Conservation (phyloP, 2,113 vertebrate genomes). For the Aspiorhynchus laticeps region DNA sequence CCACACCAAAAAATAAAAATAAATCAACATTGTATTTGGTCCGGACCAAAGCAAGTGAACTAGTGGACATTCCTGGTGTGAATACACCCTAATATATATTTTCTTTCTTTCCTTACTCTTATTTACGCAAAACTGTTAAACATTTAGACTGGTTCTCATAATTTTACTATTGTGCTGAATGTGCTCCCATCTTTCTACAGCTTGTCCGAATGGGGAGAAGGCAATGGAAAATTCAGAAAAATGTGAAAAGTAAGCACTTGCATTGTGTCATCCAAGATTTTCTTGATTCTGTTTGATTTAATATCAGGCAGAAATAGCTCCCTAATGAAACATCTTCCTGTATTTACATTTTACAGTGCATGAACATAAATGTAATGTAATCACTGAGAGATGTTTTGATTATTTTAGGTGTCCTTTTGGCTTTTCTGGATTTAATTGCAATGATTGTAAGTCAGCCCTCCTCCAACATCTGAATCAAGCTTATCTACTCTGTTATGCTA, state of each 20-base stretch:
- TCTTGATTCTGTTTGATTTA: background rate
- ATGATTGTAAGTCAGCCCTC: constrained; percentile 68
- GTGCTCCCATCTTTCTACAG: constrained; percentile 47
- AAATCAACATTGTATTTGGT: too few species aligned
- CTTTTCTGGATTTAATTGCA: constrained; percentile 70
- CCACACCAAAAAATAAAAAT: too few species aligned
- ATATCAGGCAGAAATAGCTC: background rate
- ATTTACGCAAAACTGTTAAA: background rate
- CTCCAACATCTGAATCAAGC: background rate
- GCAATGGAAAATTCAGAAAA: rapidly evolving
- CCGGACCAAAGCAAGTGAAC: too few species aligned
- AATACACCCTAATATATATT: too few species aligned
- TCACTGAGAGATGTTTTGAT: constrained; percentile 11
- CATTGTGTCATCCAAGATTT: background rate
- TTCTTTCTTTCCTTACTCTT: background rate
- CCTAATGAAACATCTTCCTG: background rate
- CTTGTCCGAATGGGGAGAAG: constrained; percentile 58
- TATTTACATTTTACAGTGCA: background rate
- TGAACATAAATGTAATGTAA: background rate
- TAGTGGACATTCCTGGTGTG: too few species aligned
- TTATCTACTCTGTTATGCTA: background rate
- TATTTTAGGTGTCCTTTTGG: constrained; percentile 72
- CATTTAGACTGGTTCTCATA: background rate
- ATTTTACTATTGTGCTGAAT: constrained; percentile 10
- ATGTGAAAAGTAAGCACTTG: constrained; percentile 63